phyloP scores from a whole-genome alignment of 1,140 invertebrate genomes.

The Adoxophyes honmai region DNA sequence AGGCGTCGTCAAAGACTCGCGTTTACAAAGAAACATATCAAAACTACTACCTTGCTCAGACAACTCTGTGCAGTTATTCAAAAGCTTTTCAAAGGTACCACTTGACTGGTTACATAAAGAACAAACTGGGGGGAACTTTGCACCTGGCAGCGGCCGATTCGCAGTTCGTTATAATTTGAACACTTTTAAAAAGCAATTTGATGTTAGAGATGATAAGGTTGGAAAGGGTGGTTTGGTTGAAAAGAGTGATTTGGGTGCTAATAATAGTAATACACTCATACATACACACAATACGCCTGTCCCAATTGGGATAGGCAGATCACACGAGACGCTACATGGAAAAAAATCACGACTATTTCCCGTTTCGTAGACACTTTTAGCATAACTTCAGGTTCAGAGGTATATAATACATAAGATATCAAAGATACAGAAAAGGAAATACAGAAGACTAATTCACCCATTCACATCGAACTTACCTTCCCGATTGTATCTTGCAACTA shows the following conservation, averaged over 20 bases:
- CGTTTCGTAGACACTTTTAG: no score
- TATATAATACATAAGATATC: no score
- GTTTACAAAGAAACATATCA: slow-evolving; percentile 9
- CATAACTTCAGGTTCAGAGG: no score
- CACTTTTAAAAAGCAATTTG: slow-evolving; percentile 12
- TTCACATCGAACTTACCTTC: no score
- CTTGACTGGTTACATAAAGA: slow-evolving; percentile 16
- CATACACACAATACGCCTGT: no score
- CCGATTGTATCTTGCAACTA: not conserved
- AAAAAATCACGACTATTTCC: no score
- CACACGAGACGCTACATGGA: no score
- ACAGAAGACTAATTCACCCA: no score
- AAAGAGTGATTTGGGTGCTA: no score
- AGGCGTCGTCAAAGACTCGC: not conserved
- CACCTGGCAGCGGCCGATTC: slow-evolving; percentile 7
- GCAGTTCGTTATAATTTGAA: slow-evolving; percentile 13
- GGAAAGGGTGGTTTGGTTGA: not conserved
- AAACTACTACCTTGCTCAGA: slow-evolving; percentile 6
- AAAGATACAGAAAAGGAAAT: no score
- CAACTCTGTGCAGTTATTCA: slow-evolving; percentile 8
- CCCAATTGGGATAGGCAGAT: no score
- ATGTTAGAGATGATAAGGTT: slow-evolving; percentile 11
- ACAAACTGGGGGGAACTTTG: slow-evolving; percentile 14
- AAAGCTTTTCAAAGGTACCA: slow-evolving; percentile 13
- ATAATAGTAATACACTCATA: no score